A percentile compares a stretch with the other conserved stretches of the same genome.
These are phyloP conservation scores for Austrofundulus limnaeus DNA, from an alignment of 2,113 vertebrate species.

Conservation along the genomic window DNA sequence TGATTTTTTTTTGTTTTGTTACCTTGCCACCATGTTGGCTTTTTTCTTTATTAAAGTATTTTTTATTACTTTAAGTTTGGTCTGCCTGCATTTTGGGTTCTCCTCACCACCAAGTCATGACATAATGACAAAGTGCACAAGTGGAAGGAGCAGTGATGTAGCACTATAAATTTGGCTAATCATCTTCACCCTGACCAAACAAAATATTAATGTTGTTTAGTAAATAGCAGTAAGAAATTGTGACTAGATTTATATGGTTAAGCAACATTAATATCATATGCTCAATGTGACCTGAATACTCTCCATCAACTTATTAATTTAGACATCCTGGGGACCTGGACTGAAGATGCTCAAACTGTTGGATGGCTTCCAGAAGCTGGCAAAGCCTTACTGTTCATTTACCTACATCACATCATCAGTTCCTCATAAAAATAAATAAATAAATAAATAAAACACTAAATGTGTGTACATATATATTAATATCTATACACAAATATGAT, in stretches of 20 bases:
- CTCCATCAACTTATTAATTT: constrained; percentile 75
- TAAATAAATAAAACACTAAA: constrained; percentile 5
- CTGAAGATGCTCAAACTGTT: constrained; percentile 59
- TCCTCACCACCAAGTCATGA: no score
- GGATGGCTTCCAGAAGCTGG: constrained; percentile 71
- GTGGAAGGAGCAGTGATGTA: no score
- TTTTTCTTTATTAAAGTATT: no score
- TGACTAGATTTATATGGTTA: constrained; percentile 69
- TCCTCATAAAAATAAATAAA: constrained; percentile 19
- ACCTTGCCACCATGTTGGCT: no score
- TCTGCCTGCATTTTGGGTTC: no score
- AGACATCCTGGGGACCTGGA: constrained; percentile 68
- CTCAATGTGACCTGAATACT: constrained; percentile 82
- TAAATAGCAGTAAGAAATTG: constrained; percentile 61
- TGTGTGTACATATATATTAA: background rate
- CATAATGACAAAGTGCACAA: no score
- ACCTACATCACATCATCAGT: constrained; percentile 43
- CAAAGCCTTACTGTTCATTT: constrained; percentile 46
- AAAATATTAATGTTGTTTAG: constrained; percentile 63
- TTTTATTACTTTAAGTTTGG: no score
- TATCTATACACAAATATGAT: background rate
- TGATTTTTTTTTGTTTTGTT: no score
- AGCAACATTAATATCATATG: constrained; percentile 73
- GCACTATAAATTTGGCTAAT: background rate
- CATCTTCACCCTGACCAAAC: background rate